These are phyloP conservation scores for Chloropsis hardwickii DNA, from an alignment of 2,113 vertebrate species.

Conservation along the genomic window DNA sequence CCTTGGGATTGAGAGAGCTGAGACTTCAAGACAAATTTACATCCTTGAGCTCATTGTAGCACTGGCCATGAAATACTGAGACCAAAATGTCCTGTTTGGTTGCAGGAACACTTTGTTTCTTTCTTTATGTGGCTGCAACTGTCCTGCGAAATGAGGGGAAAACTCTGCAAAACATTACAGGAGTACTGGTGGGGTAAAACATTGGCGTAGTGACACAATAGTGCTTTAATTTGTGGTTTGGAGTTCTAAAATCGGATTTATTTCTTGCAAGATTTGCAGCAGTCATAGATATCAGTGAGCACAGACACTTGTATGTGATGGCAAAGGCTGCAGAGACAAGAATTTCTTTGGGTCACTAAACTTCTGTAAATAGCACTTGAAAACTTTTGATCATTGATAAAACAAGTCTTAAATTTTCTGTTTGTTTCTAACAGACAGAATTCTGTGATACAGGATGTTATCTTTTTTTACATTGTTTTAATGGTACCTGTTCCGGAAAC, in stretches of 20 bases:
- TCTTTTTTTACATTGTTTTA: not conserved
- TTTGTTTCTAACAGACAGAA: not conserved
- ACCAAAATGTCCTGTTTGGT: not conserved
- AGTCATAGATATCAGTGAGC: not conserved
- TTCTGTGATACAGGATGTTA: not conserved
- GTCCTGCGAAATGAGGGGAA: not conserved
- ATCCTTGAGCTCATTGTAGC: not conserved
- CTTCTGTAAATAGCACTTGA: not conserved
- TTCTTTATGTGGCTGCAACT: not conserved
- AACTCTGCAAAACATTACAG: not conserved
- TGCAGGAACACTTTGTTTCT: not conserved
- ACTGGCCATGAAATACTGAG: not conserved
- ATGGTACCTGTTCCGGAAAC: not conserved
- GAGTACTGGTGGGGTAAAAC: not conserved
- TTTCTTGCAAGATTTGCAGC: not conserved
- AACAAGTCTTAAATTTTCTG: not conserved
- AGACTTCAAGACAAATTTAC: not conserved
- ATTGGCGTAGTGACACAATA: not conserved
- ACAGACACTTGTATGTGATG: fast-evolving
- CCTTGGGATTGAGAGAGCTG: not conserved
- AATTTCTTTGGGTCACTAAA: not conserved
- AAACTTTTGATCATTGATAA: not conserved
- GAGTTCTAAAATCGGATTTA: not conserved
- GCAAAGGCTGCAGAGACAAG: not conserved
- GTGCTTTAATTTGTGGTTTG: not conserved